Evolutionary conservation across 1,140 invertebrate species (phyloP).

Genomic region (Druon quercuslanigerum): DNA sequence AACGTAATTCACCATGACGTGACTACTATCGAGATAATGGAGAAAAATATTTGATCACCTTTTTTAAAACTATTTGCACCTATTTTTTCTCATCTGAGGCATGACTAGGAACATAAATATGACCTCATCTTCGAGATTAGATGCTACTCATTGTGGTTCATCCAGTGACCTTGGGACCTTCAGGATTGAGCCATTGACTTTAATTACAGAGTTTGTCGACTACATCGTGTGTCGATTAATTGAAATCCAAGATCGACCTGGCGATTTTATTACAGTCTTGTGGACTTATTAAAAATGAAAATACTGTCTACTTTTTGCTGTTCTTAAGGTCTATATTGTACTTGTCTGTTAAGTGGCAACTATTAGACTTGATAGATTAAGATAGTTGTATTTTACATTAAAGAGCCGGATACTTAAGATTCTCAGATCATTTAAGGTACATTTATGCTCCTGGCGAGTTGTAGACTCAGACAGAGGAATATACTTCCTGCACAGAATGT

Average conservation of each 20-base stretch:
- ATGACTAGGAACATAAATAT: background rate
- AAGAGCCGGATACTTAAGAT: no score
- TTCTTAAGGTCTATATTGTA: no score
- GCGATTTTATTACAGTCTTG: background rate
- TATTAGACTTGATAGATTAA: no score
- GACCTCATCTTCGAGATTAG: background rate
- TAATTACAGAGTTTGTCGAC: background rate
- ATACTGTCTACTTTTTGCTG: no score
- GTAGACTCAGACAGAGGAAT: slow-evolving; percentile 13
- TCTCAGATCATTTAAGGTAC: no score
- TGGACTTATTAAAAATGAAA: background rate
- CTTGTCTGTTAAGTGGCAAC: no score
- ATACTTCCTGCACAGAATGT: slow-evolving; percentile 5
- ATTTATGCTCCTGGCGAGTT: background rate
- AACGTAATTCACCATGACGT: slow-evolving; percentile 13
- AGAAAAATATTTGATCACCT: background rate
- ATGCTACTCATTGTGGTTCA: slow-evolving; percentile 11
- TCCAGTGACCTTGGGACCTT: background rate
- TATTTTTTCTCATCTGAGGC: background rate
- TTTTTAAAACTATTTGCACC: background rate
- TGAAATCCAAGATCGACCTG: background rate
- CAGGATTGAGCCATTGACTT: slow-evolving; percentile 4
- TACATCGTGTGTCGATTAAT: background rate
- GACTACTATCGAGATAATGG: background rate
- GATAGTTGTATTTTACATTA: no score